Evolutionary conservation across 2,113 vertebrate genomes (phyloP).

Genomic region (Menura novaehollandiae): DNA sequence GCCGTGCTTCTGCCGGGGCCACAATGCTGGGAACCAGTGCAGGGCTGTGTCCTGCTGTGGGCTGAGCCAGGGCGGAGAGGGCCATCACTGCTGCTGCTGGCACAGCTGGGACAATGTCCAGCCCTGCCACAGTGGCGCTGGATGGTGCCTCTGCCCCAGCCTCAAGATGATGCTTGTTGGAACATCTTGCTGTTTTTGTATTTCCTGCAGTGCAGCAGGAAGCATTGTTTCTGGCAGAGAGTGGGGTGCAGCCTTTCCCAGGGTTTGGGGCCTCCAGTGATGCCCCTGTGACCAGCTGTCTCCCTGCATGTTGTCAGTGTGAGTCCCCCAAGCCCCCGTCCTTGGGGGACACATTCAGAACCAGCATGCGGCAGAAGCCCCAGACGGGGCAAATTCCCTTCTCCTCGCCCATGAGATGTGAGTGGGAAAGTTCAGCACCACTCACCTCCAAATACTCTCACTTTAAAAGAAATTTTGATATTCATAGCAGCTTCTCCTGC

Average conservation of each 20-base stretch:
- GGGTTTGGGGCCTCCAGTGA: not conserved
- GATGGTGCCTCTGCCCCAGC: not conserved
- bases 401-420: not conserved
- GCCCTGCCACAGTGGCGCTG: not conserved
- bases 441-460: not conserved
- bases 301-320: not conserved
- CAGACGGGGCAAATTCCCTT: not conserved
- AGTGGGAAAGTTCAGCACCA: not conserved
- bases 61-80: accelerated
- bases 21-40: slow-evolving; percentile 11
- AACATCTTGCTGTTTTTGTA: not conserved
- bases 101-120: not conserved
- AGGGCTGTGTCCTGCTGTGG: not conserved
- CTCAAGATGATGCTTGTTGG: accelerated
- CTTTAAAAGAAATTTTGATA: not conserved
- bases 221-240: not conserved
- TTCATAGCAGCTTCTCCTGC: not conserved
- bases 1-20: not conserved
- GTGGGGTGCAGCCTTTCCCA: not conserved
- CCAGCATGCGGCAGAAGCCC: not conserved
- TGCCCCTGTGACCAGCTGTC: not conserved
- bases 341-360: not conserved
- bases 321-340: not conserved
- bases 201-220: not conserved
- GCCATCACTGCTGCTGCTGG: not conserved